These are phyloP conservation scores for Helicoverpa zea DNA, from an alignment of 1,140 invertebrate genomes.

Conservation along the genomic window DNA sequence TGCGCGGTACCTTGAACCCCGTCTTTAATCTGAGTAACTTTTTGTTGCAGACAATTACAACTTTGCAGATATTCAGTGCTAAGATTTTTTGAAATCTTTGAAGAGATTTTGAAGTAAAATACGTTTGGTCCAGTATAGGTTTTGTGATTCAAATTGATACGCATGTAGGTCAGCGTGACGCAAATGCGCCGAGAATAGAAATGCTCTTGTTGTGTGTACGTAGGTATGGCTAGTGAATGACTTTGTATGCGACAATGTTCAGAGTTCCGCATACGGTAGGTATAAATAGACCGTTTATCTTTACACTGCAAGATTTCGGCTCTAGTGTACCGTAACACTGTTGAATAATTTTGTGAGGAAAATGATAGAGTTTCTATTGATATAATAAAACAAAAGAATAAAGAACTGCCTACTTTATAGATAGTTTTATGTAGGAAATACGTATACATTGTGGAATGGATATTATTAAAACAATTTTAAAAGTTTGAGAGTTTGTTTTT, in stretches of 20 bases:
- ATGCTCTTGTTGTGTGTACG: slow-evolving; percentile 5
- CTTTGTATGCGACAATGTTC: slow-evolving; percentile 17
- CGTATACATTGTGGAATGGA: no score
- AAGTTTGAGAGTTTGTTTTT: no score
- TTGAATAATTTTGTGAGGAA: background rate
- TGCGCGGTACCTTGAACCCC: slow-evolving; percentile 57
- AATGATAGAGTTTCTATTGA: background rate
- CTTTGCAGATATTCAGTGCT: no score
- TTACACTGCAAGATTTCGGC: background rate
- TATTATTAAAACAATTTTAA: no score
- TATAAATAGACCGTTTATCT: slow-evolving; percentile 1
- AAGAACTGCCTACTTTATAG: no score
- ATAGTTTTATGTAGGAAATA: no score
- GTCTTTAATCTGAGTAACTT: no score
- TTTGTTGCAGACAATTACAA: no score
- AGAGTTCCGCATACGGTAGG: slow-evolving; percentile 19
- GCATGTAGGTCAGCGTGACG: slow-evolving; percentile 33
- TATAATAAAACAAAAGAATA: background rate
- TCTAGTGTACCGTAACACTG: background rate
- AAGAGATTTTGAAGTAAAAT: background rate
- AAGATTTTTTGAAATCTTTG: background rate
- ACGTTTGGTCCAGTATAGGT: slow-evolving; percentile 2
- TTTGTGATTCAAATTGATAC: slow-evolving; percentile 20
- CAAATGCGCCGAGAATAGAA: slow-evolving; percentile 14
- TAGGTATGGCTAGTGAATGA: background rate